Conservation (phyloP, 2,797 vertebrate genomes). For the Pangasius mekongensis region DNA sequence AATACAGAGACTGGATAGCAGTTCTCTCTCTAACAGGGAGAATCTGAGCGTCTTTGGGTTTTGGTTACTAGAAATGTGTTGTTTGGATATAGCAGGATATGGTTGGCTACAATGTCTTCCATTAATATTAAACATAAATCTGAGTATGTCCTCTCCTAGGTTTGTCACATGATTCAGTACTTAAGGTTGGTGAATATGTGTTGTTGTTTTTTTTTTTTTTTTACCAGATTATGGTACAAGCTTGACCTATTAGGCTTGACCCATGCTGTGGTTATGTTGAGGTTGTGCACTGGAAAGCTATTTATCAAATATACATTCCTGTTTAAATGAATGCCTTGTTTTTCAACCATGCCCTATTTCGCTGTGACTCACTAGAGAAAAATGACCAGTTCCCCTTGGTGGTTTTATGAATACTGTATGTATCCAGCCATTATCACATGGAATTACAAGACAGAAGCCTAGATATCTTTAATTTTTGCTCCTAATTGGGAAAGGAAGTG, state of each 20-base stretch:
- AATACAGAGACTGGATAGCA: constrained; percentile 8
- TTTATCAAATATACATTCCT: constrained; percentile 2
- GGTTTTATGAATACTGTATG: constrained; percentile 1
- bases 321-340: background rate
- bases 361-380: background rate
- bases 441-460: background rate
- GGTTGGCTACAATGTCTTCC: background rate
- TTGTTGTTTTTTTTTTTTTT: too few species aligned
- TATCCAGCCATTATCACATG: background rate
- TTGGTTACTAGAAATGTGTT: background rate
- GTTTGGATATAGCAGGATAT: background rate
- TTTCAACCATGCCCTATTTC: background rate
- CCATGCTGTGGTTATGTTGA: background rate
- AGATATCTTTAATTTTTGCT: background rate
- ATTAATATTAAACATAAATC: background rate
- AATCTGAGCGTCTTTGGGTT: background rate
- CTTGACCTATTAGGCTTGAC: background rate
- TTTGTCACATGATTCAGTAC: background rate
- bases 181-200: background rate
- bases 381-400: background rate
- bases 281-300: background rate
- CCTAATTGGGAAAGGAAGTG: constrained; percentile 14
- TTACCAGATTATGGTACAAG: background rate
- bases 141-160: background rate
- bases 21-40: constrained; percentile 10